phyloP scores from a whole-genome alignment of 2,113 vertebrate species.

The Ptyas mucosa region DNA sequence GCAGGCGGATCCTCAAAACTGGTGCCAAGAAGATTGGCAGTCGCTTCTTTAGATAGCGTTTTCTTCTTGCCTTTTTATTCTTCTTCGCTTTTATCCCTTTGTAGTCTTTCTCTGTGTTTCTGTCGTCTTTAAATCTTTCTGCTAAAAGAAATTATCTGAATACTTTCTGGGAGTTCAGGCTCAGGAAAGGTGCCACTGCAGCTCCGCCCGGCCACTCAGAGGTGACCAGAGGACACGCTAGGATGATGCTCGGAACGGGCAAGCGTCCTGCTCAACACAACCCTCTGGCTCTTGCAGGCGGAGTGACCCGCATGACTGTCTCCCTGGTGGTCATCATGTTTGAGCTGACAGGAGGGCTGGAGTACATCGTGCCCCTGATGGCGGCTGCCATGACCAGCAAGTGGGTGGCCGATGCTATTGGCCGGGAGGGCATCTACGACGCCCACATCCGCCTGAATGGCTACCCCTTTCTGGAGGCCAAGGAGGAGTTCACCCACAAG shows the following conservation, averaged over 20 bases:
- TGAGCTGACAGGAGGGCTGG: slow-evolving; percentile 90
- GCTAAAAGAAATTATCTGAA: background rate
- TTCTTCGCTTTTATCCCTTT: background rate
- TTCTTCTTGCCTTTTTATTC: background rate
- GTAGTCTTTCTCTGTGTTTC: background rate
- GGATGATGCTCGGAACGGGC: background rate
- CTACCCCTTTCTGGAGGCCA: slow-evolving; percentile 92
- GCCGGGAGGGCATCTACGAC: slow-evolving; percentile 91
- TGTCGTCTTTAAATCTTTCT: background rate
- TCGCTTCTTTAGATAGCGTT: background rate
- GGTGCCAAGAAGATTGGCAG: background rate
- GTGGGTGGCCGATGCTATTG: slow-evolving; percentile 92
- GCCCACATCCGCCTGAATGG: slow-evolving; percentile 95
- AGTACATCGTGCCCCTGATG: slow-evolving; percentile 97
- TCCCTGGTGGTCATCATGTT: slow-evolving; percentile 98
- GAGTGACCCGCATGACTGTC: slow-evolving; percentile 94
- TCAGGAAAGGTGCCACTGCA: background rate
- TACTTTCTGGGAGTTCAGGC: background rate
- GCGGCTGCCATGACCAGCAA: slow-evolving; percentile 98
- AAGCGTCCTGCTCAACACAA: background rate
- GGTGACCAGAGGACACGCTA: too few relatives aligned
- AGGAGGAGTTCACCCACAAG: slow-evolving; percentile 93
- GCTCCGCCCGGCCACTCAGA: too few relatives aligned
- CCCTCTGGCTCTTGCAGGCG: slow-evolving; percentile 68
- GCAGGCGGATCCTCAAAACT: background rate